Base-by-base conservation (phyloP, 2,113 vertebrate species). In the Azemiops feae region DNA sequence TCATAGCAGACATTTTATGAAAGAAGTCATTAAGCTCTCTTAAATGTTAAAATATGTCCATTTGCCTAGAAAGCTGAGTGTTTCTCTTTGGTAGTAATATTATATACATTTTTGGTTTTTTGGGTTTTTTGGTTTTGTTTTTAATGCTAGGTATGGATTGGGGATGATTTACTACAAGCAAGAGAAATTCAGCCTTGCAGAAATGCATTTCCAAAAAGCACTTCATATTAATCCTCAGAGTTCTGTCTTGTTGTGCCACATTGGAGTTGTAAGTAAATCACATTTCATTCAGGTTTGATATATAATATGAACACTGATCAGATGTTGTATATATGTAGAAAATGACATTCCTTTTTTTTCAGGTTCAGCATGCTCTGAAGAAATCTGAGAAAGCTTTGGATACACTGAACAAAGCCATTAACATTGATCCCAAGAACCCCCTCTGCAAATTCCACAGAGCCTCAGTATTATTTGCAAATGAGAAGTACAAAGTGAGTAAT, bases 151-250 rank as follows among this genome's bases (percentile, higher is more conserved):
- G 99, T 99, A 99, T 43, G 99, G 99, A 60, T 97, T 99, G 97
- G 99, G 99, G 94, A 99, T 99, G 99, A 99, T 99, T 96, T 99
- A 99, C 97, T 99, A 99, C 97, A 99, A 99, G 94, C 99, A 99
- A 96, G 99, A 99, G 97, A 99, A 99, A 96, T 99, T 99, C 97
- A 99, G 98, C 96, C 97, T 99, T 93, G 99, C 99, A 91, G 99
- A 99, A 97, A 99, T 99, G 97, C 99, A 99, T 98, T 99, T 99
- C 96, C 99, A 99, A 97, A 99, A 99, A 96, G 99, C 99, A 91
- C 97, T 99, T 95, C 98, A 99, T 97, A 99, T 99, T 97, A 99
- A 99, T 97, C 99, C 99, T 91, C 99, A 99, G 97, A 99, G 99
- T 97, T 99, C 99, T 11, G 99, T 99, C 93, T 98, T 99, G 96